These are phyloP conservation scores for Numenius arquata DNA, from an alignment of 2,113 vertebrate species.

Conservation along the genomic window DNA sequence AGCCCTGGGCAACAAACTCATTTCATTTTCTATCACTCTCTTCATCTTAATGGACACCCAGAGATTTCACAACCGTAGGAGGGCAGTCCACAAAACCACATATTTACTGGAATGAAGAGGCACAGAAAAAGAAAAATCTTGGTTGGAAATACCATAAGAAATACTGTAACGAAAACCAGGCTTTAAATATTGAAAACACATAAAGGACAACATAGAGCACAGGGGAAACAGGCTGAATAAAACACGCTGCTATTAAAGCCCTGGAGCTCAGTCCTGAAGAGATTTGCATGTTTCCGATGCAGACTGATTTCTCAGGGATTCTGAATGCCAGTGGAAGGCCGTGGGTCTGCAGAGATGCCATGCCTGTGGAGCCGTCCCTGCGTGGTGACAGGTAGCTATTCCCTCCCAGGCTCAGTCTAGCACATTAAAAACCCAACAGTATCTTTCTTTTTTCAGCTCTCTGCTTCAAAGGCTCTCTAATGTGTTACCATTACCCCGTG, in stretches of 20 bases:
- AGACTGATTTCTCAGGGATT: not conserved
- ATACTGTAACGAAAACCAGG: not conserved
- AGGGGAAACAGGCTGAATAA: slow-evolving; percentile 23
- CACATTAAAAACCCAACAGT: slow-evolving; percentile 15
- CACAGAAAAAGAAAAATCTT: not conserved
- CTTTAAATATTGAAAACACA: slow-evolving; percentile 34
- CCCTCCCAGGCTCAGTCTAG: slow-evolving; percentile 52
- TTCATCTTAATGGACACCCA: not conserved
- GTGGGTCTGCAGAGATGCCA: not conserved
- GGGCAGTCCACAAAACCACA: not conserved
- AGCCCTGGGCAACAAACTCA: too few relatives aligned
- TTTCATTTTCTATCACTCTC: not conserved
- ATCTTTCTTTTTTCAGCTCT: slow-evolving; percentile 27
- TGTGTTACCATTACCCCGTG: not conserved
- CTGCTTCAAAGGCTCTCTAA: slow-evolving; percentile 29
- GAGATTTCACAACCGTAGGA: not conserved
- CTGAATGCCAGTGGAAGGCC: not conserved
- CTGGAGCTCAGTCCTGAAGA: not conserved
- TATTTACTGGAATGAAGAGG: not conserved
- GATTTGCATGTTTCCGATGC: not conserved
- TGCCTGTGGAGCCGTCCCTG: not conserved
- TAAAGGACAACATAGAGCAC: not conserved
- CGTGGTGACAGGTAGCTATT: slow-evolving; percentile 22
- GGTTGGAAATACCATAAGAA: not conserved
- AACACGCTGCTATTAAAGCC: slow-evolving; percentile 3